Conservation (phyloP, 1,140 invertebrate species). For the Coptotermes formosanus region DNA sequence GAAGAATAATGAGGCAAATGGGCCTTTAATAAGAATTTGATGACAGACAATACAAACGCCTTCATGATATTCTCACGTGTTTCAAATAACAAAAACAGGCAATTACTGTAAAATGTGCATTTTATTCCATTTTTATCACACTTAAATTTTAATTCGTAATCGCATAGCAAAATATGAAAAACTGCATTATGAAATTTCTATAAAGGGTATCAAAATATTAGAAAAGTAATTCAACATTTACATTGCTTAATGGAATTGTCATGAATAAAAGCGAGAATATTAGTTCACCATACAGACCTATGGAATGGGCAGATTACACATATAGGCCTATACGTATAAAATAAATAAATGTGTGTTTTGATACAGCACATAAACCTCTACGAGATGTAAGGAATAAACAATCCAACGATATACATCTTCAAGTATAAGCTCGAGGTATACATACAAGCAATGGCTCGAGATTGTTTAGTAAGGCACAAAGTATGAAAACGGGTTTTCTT, state of each 20-base stretch:
- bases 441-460: too few relatives aligned
- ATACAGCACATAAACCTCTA: too few relatives aligned
- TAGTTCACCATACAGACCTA: neutral
- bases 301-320: neutral
- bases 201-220: neutral
- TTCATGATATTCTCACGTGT: neutral
- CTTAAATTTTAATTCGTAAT: neutral
- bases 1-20: neutral
- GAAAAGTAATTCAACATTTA: neutral
- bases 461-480: too few relatives aligned
- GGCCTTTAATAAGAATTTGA: constrained; percentile 12
- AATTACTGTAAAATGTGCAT: neutral
- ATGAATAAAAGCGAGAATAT: neutral
- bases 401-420: too few relatives aligned
- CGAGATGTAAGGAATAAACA: too few relatives aligned
- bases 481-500: too few relatives aligned
- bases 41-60: neutral
- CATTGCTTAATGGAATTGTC: neutral
- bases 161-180: neutral
- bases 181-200: neutral
- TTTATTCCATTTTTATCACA: neutral
- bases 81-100: neutral
- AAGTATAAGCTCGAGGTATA: too few relatives aligned
- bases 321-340: too few relatives aligned
- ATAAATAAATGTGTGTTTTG: too few relatives aligned